Conservation (phyloP, 2,888 invertebrate genomes). For the Chymomyza caudatula region DNA sequence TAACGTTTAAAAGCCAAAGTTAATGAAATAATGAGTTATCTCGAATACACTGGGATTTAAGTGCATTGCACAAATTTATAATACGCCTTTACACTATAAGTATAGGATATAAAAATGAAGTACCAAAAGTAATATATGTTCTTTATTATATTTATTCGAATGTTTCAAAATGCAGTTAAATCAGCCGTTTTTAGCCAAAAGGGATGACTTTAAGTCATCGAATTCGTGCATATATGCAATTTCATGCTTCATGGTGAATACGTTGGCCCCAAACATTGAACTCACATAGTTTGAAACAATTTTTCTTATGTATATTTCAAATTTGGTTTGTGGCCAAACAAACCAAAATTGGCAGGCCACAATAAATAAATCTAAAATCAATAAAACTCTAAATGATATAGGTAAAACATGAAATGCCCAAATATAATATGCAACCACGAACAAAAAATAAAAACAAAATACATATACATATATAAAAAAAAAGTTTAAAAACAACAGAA, state of each 20-base stretch:
- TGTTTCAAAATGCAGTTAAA: too few species aligned
- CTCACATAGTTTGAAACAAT: slow-evolving; percentile 64
- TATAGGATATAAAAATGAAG: too few species aligned
- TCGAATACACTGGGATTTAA: too few species aligned
- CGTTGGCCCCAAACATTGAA: slow-evolving; percentile 38
- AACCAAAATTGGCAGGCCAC: slow-evolving; percentile 57
- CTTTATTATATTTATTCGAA: too few species aligned
- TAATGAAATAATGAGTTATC: too few species aligned
- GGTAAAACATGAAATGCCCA: slow-evolving; percentile 66
- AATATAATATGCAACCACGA: slow-evolving; percentile 63
- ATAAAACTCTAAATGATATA: slow-evolving; percentile 48
- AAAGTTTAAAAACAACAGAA: slow-evolving; percentile 24
- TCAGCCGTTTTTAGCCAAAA: too few species aligned
- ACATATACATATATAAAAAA: slow-evolving; percentile 27
- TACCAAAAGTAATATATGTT: too few species aligned
- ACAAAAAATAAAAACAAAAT: slow-evolving; percentile 25
- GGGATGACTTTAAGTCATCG: not conserved
- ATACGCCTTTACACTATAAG: too few species aligned
- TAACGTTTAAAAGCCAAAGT: too few species aligned
- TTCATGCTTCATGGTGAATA: not conserved
- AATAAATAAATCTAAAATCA: slow-evolving; percentile 57
- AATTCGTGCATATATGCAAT: too few species aligned
- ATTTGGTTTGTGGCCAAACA: slow-evolving; percentile 38
- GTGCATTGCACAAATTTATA: too few species aligned
- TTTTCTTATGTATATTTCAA: slow-evolving; percentile 41